Evolutionary conservation across 2,888 invertebrate genomes (phyloP), one percentile per base, ranked within the genome.

Genomic region (Trachelus stipa): DNA sequence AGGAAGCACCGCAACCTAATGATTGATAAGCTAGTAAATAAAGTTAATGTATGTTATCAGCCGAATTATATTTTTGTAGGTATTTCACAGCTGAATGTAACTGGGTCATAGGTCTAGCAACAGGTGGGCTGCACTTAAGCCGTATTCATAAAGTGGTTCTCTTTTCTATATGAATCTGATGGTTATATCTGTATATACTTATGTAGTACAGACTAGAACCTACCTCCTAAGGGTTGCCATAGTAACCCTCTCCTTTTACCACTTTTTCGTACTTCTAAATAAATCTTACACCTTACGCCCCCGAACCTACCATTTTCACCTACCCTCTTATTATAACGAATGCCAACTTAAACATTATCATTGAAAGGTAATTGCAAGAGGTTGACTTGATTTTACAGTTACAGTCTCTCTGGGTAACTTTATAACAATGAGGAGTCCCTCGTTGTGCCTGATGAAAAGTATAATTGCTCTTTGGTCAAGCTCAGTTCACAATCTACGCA

Each of bases 91-190:
- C 56, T 56, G 2, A 23, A 56, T 23, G 56, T 56, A 56, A 56
- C 6, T 56, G 9, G 77, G 56, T 71, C 81, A 79, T 86, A 87
- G 87, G 88, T 87, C 85, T 87, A 85, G 88, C 88, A 88, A 88
- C 88, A 88, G 88, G 88, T 88, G 88, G 87, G 82, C 80, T 83
- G 86, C 83, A 83, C 82, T 86, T 81, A 83, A 82, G 83, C 81
- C 80, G 73, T 68, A 31, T 76, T 76, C 73, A 77, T 73, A 75
- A 56, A 56, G 56, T 56, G 23, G 56, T 56, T 56, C 56, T 23
- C 56, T 9, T 56, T 56, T 23, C 56, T 23, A 56, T 56, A 56
- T 56, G 56, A 23, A 56, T 56, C 56, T 6, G 56, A 23, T 56
- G 9, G 23, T 56, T 56, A 56, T 56, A 56, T 56, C 56, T 56